These are phyloP conservation scores for rat (Rattus norvegicus) DNA, from an alignment of 2,113 vertebrate species.

Conservation along the genomic window GRCr8 NC_086019.1:27659501-27660000, in stretches of 20 bases:
- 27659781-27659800: not conserved
- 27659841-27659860: not conserved
- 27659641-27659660: not conserved
- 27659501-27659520: not conserved
- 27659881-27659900: not conserved
- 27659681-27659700: not conserved
- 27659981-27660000: constrained; percentile 58
- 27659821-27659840: constrained; percentile 42
- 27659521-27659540: not conserved
- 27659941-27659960: not conserved
- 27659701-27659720: not conserved
- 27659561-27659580: not conserved
- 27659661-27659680: not conserved
- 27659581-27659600: not conserved
- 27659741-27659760: constrained; percentile 11
- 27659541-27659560: not conserved
- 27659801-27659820: constrained; percentile 37
- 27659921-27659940: not conserved
- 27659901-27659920: not conserved
- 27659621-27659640: not conserved
- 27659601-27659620: not conserved
- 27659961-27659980: not conserved
- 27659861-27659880: not conserved
- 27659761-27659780: not conserved
- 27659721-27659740: not conserved